Conservation (phyloP, 2,113 vertebrate species). For the Urocynchramus pylzowi region DNA sequence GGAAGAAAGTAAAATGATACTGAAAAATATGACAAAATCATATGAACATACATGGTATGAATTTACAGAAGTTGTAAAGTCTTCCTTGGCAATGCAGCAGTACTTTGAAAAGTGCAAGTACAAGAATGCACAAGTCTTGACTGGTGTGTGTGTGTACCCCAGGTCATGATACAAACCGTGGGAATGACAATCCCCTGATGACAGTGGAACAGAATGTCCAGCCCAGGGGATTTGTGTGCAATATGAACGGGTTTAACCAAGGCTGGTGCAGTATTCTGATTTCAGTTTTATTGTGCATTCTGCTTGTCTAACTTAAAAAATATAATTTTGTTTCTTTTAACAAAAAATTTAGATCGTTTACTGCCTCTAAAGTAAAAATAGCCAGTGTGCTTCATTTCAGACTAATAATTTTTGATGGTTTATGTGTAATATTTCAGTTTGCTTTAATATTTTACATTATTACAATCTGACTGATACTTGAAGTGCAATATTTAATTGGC, state of each 20-base stretch:
- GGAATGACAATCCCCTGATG: background rate
- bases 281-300: background rate
- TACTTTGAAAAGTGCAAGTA: background rate
- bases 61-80: background rate
- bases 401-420: background rate
- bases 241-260: background rate
- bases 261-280: background rate
- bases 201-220: background rate
- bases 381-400: background rate
- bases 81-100: background rate
- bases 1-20: background rate
- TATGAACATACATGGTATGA: background rate
- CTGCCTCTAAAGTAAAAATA: background rate
- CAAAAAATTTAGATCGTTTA: background rate
- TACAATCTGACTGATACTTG: background rate
- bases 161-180: fast-evolving
- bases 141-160: background rate
- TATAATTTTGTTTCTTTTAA: background rate
- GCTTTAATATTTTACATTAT: background rate
- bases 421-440: background rate
- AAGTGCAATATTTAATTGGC: background rate
- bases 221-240: background rate
- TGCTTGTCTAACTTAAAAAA: background rate
- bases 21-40: background rate
- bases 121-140: background rate